Evolutionary conservation across 2,113 vertebrate genomes (phyloP), one percentile per base, ranked within the genome.

Genomic region (Tympanuchus pallidicinctus): DNA sequence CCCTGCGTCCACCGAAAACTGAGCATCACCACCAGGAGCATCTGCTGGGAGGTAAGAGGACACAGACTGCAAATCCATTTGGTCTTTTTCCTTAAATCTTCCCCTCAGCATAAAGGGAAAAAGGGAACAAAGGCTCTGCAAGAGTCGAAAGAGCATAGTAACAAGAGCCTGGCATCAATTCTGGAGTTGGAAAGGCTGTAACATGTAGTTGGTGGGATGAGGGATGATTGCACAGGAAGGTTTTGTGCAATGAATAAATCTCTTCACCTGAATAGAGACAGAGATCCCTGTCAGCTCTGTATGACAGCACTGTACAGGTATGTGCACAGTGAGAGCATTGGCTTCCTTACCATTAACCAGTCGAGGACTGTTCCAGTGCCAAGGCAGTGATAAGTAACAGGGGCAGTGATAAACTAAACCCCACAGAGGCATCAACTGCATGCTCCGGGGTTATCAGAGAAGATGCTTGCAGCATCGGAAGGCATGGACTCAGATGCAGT

Each of bases 141-240:
- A 70, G 38, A 34, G 38, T 28, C 38, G 28, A 47, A 12, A 24
- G 54, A 38, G 52, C 16, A 21, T 32, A 6, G 30, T 7, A 38
- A 18, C 13, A 32, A 50, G 21, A 17, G 36, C 21, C 24, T 67
- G 1, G 5, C 43, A 18, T 60, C 43, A 18, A 27, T 18, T 27
- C 16, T 11, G 11, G 15, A 21, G 30, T 21, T 13, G 43, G 21
- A 36, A 38, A 65, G 28, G 54, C 30, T 57, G 56, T 57, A 57
- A 57, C 27, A 18, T 6, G 18, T 8, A 10, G 1, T 17, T 11
- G 36, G 21, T 47, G 11, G 38, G 50, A 65, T 0, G 2, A 57
- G 13, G n/a, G n/a, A 27, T 54, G 64, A 43, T 13, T 4, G 13
- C 47, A 32, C 3, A 5, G 45, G 56, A 60, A 36, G n/a, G 36